These are phyloP conservation scores for Sakesphorus luctuosus DNA, from an alignment of 2,113 vertebrate genomes.

Conservation along the genomic window DNA sequence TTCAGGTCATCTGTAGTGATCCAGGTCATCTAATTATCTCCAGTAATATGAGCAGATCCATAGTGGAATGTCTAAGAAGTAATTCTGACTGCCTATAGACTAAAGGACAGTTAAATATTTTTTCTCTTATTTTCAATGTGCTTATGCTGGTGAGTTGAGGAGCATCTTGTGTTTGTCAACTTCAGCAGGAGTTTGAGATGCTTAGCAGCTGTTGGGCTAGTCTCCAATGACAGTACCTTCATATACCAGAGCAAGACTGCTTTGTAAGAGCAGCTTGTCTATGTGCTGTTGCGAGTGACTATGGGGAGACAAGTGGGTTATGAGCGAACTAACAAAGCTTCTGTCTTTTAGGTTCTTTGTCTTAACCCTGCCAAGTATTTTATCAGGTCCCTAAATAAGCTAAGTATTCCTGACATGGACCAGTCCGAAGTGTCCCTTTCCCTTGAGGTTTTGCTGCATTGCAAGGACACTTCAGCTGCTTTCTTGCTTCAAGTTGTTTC, in stretches of 20 bases:
- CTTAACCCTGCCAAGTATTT: background rate
- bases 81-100: background rate
- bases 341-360: background rate
- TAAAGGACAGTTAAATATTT: background rate
- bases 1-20: background rate
- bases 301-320: background rate
- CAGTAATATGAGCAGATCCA: background rate
- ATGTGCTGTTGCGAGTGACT: background rate
- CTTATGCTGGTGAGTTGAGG: background rate
- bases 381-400: background rate
- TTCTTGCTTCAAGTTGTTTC: background rate
- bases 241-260: background rate
- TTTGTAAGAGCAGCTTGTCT: background rate
- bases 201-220: background rate
- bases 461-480: background rate
- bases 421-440: background rate
- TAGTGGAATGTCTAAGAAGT: background rate
- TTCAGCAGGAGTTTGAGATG: background rate
- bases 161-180: background rate
- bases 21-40: background rate
- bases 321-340: background rate
- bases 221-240: background rate
- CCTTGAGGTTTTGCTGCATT: background rate
- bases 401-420: background rate
- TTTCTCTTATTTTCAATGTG: background rate